Evolutionary conservation across 2,113 vertebrate genomes (phyloP), one percentile per base, ranked within the genome.

Genomic region (Gnathonemus echidnorhynchus): DNA sequence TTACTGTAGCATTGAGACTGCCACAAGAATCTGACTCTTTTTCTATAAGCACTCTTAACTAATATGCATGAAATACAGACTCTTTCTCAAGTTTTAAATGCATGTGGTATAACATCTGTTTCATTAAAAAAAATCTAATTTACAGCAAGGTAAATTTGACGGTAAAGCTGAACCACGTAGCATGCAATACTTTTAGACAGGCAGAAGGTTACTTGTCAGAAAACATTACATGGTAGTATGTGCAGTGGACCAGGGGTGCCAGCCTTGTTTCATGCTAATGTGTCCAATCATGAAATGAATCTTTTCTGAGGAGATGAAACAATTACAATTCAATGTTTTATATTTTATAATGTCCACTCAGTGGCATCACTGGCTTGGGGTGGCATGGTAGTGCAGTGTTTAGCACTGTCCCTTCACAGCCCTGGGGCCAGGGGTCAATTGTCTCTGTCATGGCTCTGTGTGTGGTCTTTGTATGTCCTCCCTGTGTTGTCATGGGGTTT

Each of bases 161-260:
- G 3, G 11, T n/a, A 46, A 46, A 45, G 11, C 83, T 48, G 21
- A 39, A 85, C 45, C 45, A n/a, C 3, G 9, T 46, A 85, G 45
- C 45, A 48, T 85, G 83, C 83, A 46, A 27, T 48, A 11, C 83
- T 46, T 85, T 85, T 85, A n/a, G 83, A 85, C 83, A 85, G 83
- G 83, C 83, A 85, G 45, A 48, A 45, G 83, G 83, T 85, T 48
- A 1, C 45, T 85, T 85, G 83, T 85, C 83, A 85, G 83, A 85
- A 85, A 45, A 85, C 24, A 27, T 85, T 85, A 48, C 42, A 49
- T 85, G 83, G 19, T 49, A 9, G 8, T 24, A 9, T 45, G 83
- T 24, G 45, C 83, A 46, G 21, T n/a, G 24, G 42, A 48, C 24
- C 45, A 24, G 21, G 45, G 9, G 3, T 27, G 39, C 83, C 45